Base-by-base conservation (phyloP, 53 echinoderm and acorn worm species). In the Pentamera pediparva region DNA sequence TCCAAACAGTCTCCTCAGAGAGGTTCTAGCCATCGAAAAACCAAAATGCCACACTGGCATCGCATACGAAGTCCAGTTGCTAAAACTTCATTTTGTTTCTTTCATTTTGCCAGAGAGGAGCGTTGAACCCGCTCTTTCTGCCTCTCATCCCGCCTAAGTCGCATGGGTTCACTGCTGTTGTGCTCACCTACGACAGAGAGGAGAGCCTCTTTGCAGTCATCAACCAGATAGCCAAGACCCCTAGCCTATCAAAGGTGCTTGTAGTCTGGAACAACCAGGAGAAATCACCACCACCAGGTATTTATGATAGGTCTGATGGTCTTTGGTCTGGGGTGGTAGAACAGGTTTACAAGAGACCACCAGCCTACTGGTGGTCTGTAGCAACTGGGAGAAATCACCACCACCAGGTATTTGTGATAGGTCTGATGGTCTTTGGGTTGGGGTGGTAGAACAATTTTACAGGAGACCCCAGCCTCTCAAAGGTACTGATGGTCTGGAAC, bases 261-360 rank as follows among this genome's bases (percentile, higher is more conserved):
- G 98, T 98, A 20, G 98, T 98, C 5, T 98, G 98, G 98, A 92
- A 98, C 69, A 88, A 98, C 38, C 98, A 96, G 55, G 89, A 91
- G 56, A 98, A 89, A 61, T 47, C 83, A 4, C 98, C 98, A 18
- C 98, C 98, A 24, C 78, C 85, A 52, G 98, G 98, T 98, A 69
- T 35, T 56, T 36, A 18, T 34, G 58, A 0, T 53, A n/a, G n/a
- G n/a, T n/a, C n/a, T n/a, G n/a, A n/a, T n/a, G n/a, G 20, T 55
- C 7, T 18, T 12, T 20, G 21, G 21, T 20, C 9, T 10, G 9
- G 24, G n/a, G n/a, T n/a, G n/a, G n/a, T n/a, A n/a, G n/a, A n/a
- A n/a, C n/a, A n/a, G n/a, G n/a, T n/a, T n/a, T n/a, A n/a, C n/a
- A n/a, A n/a, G n/a, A 78, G 81, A 92, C 98, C 19, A 91, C 98